Evolutionary conservation across 2,797 vertebrate species (phyloP).

Genomic region (Gouania willdenowi): DNA sequence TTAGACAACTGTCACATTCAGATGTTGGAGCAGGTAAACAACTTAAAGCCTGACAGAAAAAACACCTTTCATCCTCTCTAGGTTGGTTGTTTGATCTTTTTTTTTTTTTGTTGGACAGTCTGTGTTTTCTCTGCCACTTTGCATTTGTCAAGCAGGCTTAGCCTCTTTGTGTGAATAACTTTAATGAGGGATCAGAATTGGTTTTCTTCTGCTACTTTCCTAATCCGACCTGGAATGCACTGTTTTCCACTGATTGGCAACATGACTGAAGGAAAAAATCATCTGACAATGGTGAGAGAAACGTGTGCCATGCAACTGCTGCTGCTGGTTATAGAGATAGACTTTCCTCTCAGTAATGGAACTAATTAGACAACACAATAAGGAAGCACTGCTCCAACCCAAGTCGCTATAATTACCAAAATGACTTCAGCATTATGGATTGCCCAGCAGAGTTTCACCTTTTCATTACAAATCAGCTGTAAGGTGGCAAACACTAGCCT

Average conservation of each 20-base stretch:
- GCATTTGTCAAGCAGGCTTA: constrained; percentile 51
- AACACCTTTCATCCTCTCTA: no score
- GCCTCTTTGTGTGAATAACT: constrained; percentile 52
- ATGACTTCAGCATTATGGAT: constrained; percentile 28
- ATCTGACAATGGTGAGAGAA: constrained; percentile 11
- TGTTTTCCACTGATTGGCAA: constrained; percentile 37
- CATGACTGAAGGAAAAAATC: constrained; percentile 13
- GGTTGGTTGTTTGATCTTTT: no score
- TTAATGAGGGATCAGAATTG: constrained; percentile 73
- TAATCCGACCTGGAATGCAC: constrained; percentile 74
- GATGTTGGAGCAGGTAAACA: no score
- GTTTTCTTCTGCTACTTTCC: constrained; percentile 49
- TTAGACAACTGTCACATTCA: no score
- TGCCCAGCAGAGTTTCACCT: no score
- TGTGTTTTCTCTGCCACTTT: constrained; percentile 38
- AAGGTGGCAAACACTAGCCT: no score
- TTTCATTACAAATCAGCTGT: no score
- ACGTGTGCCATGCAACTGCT: background rate
- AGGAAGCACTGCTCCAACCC: constrained; percentile 32
- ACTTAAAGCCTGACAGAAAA: no score
- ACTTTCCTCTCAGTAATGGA: constrained; percentile 7
- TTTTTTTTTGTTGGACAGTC: no score
- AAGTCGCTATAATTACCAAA: constrained; percentile 41
- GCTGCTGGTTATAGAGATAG: constrained; percentile 2
- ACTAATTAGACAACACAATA: constrained; percentile 49